Base-by-base conservation (phyloP, 2,797 vertebrate genomes). In the Notolabrus celidotus region DNA sequence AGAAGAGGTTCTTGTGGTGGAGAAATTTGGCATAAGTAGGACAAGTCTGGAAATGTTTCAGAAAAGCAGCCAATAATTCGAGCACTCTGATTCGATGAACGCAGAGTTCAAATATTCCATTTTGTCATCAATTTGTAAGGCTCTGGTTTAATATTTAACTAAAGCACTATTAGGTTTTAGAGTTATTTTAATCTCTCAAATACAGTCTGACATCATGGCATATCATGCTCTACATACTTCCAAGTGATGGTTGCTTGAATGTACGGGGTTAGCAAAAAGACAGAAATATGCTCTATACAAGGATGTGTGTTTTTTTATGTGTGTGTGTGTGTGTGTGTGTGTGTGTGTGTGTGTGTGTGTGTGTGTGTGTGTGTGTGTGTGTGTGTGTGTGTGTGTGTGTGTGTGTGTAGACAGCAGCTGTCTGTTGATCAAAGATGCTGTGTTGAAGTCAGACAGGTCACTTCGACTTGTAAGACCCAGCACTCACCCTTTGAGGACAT, bases 371-470 rank as follows among this genome's bases (percentile, higher is more conserved):
- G 31, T 22, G 33, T 31, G 31, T 39, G 11, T 62, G 42, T 4
- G 16, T 38, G 56, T 43, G 2, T 52, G n/a, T 38, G 31, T 22
- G 33, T 31, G 31, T 39, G 11, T 62, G 42, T 4, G 16, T 38
- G 56, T 43, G 57, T 61, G 61, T 64, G 42, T 55, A 34, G 63
- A 80, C 31, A 43, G 72, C 83, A 82, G 80, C 77, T 84, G 87
- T 67, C 53, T 71, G 73, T 67, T 71, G 50, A 74, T 82, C 63
- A 39, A 63, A 46, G 70, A 58, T 45, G 59, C 67, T 19, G 64
- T 80, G 71, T 69, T 49, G 36, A 73, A 82, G 83, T 82, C 79
- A 81, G 61, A 80, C 53, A 66, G 85, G 90, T 91, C 87, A 88
- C 74, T 70, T 69, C 38, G 27, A 69, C 78, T 79, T 53, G 23